phyloP scores from a whole-genome alignment of 2,797 vertebrate genomes.

The Acipenser transmontanus region DNA sequence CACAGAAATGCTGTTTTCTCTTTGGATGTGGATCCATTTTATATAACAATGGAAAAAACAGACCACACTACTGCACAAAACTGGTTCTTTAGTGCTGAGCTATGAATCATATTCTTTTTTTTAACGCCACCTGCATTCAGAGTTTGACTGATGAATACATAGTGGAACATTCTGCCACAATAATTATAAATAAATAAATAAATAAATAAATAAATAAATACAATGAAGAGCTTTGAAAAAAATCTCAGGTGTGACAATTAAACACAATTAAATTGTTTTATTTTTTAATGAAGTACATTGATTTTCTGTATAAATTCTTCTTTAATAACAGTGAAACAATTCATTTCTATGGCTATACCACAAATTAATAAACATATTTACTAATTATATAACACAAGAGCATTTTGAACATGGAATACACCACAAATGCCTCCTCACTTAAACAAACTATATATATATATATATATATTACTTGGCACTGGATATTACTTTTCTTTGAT shows the following conservation, averaged over 20 bases:
- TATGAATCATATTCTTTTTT: neutral
- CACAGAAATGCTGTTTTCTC: neutral
- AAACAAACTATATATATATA: too few species aligned
- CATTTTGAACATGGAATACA: too few species aligned
- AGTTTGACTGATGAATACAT: constrained; percentile 3
- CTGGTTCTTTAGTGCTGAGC: neutral
- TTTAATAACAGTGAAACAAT: too few species aligned
- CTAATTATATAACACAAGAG: too few species aligned
- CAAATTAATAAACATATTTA: too few species aligned
- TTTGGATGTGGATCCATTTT: neutral
- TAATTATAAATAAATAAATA: neutral
- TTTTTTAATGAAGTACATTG: neutral
- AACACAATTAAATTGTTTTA: neutral
- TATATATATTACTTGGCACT: neutral
- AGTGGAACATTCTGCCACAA: neutral
- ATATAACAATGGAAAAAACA: neutral
- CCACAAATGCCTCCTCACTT: too few species aligned
- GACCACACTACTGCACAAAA: neutral
- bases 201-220: too few species aligned
- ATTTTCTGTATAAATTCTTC: too few species aligned
- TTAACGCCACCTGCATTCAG: neutral
- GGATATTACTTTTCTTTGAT: neutral
- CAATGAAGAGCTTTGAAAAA: neutral
- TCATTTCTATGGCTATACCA: too few species aligned
- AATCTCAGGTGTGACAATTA: neutral